phyloP scores from a whole-genome alignment of 2,797 vertebrate genomes.

The Poeciliopsis paucimaculata region DNA sequence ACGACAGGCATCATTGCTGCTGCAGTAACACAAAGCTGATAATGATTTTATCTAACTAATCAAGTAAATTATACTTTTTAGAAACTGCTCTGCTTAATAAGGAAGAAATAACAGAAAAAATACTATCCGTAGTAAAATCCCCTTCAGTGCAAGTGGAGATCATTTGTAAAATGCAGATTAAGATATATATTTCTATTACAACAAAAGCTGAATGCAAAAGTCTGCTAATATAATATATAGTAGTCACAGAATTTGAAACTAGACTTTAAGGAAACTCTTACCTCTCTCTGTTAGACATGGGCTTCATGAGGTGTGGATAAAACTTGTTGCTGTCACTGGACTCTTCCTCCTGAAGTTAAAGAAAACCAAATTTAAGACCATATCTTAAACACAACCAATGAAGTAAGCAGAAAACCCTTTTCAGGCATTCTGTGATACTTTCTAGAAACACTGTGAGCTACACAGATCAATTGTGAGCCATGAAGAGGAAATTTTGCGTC shows the following conservation, averaged over 20 bases:
- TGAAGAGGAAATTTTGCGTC: neutral
- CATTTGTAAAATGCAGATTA: neutral
- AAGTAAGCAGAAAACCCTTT: neutral
- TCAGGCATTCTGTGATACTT: neutral
- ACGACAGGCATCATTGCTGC: neutral
- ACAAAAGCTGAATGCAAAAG: neutral
- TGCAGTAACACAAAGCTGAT: neutral
- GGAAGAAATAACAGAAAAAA: neutral
- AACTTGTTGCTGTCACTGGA: slow-evolving; percentile 88
- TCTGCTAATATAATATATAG: neutral
- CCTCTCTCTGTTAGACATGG: slow-evolving; percentile 98
- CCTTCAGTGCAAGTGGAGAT: neutral
- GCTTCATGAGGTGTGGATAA: slow-evolving; percentile 96
- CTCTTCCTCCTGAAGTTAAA: slow-evolving; percentile 87
- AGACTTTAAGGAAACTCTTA: slow-evolving; percentile 52
- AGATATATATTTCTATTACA: neutral
- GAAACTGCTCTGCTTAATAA: neutral
- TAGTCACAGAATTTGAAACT: neutral
- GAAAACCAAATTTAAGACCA: neutral
- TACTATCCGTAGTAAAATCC: neutral
- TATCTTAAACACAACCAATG: neutral
- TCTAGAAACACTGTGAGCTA: neutral
- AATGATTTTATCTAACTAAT: neutral
- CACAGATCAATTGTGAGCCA: neutral
- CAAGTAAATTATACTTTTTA: neutral